phyloP scores from a whole-genome alignment of 2,888 invertebrate genomes.

The Cheilosia scutellata region DNA sequence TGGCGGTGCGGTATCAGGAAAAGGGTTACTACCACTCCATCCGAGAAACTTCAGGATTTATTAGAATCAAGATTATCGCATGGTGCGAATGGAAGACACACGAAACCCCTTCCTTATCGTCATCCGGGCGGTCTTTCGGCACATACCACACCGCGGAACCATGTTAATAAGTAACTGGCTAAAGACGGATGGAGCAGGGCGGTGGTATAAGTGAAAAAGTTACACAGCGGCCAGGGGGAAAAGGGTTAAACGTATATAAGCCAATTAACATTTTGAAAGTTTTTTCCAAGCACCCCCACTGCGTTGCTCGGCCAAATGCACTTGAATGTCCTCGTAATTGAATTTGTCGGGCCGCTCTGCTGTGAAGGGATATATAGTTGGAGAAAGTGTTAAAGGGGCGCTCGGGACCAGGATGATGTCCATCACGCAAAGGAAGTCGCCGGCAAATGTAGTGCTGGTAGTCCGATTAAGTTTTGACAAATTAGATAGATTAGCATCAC shows the following conservation, averaged over 20 bases:
- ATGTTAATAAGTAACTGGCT: conserved; percentile 56
- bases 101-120: conserved; percentile 29
- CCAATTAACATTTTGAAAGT: conserved; percentile 76
- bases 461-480: conserved; percentile 74
- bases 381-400: conserved; percentile 49
- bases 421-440: conserved; percentile 58
- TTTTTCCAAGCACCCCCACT: conserved; percentile 41
- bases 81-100: conserved; percentile 74
- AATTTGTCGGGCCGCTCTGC: conserved; percentile 38
- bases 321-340: conserved; percentile 69
- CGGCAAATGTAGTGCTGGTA: conserved; percentile 47
- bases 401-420: conserved; percentile 44
- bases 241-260: conserved; percentile 45
- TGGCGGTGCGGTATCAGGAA: conserved; percentile 51
- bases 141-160: conserved; percentile 41
- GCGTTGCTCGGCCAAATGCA: conserved; percentile 51
- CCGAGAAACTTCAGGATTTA: conserved; percentile 75
- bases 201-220: conserved; percentile 43
- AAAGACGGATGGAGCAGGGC: background rate
- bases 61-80: conserved; percentile 75
- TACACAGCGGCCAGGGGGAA: conserved; percentile 6
- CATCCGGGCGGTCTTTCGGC: conserved; percentile 39
- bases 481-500: conserved; percentile 72
- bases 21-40: conserved; percentile 58
- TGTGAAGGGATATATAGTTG: conserved; percentile 4